These are phyloP conservation scores for Solea solea DNA, from an alignment of 2,113 vertebrate species.

Conservation along the genomic window DNA sequence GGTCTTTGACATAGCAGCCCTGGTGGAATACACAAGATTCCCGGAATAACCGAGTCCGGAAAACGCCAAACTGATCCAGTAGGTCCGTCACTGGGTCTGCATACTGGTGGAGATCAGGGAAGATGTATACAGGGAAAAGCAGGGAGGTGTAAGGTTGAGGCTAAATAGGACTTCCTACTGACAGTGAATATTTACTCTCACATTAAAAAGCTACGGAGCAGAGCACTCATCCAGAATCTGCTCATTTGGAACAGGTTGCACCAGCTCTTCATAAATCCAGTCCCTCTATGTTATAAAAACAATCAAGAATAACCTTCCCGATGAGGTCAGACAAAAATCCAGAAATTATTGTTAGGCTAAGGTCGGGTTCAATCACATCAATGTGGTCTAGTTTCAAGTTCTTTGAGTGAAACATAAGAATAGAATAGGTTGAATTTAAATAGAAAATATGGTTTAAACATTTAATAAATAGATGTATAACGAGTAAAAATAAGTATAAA, in stretches of 20 bases:
- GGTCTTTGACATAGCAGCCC: slow-evolving; percentile 91
- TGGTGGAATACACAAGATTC: slow-evolving; percentile 94
- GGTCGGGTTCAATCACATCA: too few species aligned
- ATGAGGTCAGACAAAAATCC: too few species aligned
- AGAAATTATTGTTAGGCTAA: too few species aligned
- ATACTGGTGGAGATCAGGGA: slow-evolving; percentile 77
- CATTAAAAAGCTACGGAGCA: neutral
- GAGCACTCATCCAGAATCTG: neutral
- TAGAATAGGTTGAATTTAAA: too few species aligned
- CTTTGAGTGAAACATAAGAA: too few species aligned
- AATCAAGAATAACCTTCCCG: too few species aligned
- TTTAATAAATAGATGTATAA: too few species aligned
- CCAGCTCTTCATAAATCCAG: neutral
- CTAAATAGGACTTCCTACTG: slow-evolving; percentile 27
- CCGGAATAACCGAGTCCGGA: slow-evolving; percentile 87
- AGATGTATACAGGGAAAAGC: neutral
- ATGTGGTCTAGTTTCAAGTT: too few species aligned
- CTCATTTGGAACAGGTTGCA: neutral
- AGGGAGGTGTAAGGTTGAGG: slow-evolving; percentile 2
- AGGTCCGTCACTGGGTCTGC: slow-evolving; percentile 91
- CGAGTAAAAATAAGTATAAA: too few species aligned
- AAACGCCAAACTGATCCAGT: slow-evolving; percentile 86
- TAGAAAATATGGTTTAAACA: neutral
- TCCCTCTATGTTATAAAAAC: neutral
- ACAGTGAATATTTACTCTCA: neutral